Percentiles rank a stretch among this genome's conserved stretches.
Evolutionary conservation across 2,797 vertebrate genomes (phyloP).

Genomic region (Ptychobarbus kaznakovi): DNA sequence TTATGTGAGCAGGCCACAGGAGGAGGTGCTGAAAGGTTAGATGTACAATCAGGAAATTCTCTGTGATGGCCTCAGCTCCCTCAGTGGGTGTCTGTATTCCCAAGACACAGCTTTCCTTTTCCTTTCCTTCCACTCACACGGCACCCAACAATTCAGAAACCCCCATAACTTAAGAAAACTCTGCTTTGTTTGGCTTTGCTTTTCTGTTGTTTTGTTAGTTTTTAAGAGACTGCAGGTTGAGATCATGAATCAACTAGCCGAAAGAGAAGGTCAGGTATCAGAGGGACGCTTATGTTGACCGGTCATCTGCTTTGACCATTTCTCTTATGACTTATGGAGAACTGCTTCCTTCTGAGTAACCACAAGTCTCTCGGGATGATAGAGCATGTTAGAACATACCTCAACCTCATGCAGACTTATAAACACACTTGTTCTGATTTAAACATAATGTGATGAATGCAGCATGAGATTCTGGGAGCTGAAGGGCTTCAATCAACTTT

Average conservation of each 20-base stretch:
- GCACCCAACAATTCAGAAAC: constrained; percentile 56
- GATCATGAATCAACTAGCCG: constrained; percentile 72
- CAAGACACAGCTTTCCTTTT: constrained; percentile 65
- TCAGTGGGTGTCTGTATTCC: constrained; percentile 64
- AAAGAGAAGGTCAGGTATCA: constrained; percentile 59
- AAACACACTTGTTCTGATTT: constrained; percentile 39
- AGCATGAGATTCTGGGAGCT: constrained; percentile 21
- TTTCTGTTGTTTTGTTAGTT: constrained; percentile 71
- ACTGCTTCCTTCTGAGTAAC: constrained; percentile 33
- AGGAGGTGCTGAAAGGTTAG: constrained; percentile 74
- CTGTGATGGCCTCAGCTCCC: constrained; percentile 66
- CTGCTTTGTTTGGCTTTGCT: constrained; percentile 70
- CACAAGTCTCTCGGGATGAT: constrained; percentile 15
- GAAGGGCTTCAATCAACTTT: constrained; percentile 52
- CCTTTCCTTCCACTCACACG: constrained; percentile 60
- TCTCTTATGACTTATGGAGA: constrained; percentile 33
- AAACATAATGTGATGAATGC: constrained; percentile 22
- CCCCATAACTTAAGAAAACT: constrained; percentile 71
- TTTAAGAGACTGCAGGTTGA: constrained; percentile 69
- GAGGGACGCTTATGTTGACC: constrained; percentile 55
- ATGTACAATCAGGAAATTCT: constrained; percentile 76
- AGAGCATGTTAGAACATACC: constrained; percentile 30
- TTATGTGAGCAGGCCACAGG: constrained; percentile 28
- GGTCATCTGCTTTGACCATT: constrained; percentile 71
- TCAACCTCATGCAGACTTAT: constrained; percentile 21